Conservation (phyloP, 2,797 vertebrate species). For the Erethizon dorsatum region DNA sequence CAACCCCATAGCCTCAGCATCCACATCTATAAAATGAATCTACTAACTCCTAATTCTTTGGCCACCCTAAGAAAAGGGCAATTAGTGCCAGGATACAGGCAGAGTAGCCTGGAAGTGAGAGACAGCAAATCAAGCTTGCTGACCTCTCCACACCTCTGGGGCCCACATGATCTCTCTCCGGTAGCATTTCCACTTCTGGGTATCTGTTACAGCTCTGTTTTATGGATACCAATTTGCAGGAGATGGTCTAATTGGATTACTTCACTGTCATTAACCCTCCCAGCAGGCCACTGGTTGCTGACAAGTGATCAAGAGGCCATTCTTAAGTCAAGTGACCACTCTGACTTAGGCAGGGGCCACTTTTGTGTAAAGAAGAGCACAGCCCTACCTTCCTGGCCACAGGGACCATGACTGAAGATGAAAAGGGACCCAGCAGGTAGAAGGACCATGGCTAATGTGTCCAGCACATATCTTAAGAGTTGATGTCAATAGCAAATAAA, state of each 20-base stretch:
- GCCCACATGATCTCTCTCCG: not conserved
- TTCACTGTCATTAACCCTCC: not conserved
- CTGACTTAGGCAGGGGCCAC: not conserved
- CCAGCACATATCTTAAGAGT: not conserved
- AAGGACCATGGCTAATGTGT: no score
- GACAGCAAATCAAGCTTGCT: not conserved
- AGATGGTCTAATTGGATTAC: not conserved
- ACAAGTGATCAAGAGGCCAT: not conserved
- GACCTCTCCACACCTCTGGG: not conserved
- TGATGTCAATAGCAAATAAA: constrained; percentile 8
- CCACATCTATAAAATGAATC: not conserved
- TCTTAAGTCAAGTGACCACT: not conserved
- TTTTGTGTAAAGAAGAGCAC: not conserved
- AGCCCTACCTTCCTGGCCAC: not conserved
- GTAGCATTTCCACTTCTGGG: not conserved
- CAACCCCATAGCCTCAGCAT: not conserved
- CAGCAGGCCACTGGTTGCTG: not conserved
- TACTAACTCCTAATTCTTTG: not conserved
- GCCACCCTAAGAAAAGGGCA: not conserved
- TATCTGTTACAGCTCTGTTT: not conserved
- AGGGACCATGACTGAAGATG: not conserved
- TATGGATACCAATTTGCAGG: not conserved
- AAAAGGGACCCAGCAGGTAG: not conserved
- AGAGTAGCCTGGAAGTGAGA: not conserved
- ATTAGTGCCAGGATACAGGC: not conserved